Conservation (phyloP, 2,888 invertebrate genomes). For the Aelia acuminata region DNA sequence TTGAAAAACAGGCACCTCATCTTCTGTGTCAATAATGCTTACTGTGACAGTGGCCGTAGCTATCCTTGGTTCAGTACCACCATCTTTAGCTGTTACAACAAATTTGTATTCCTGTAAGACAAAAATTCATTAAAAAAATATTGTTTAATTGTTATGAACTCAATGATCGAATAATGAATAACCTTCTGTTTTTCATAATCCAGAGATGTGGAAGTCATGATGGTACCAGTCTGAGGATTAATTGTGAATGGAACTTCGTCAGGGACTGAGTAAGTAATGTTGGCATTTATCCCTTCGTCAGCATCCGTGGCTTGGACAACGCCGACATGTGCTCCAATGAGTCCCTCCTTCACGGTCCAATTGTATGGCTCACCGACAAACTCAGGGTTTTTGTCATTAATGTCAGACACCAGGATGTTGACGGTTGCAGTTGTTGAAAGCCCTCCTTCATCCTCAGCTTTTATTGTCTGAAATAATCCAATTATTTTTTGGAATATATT, state of each 20-base stretch:
- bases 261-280: conserved; percentile 85
- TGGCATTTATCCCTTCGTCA: conserved; percentile 88
- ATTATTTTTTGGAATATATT: background rate
- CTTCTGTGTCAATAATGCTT: conserved; percentile 83
- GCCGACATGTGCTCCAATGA: conserved; percentile 76
- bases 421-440: conserved; percentile 86
- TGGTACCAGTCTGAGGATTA: conserved; percentile 84
- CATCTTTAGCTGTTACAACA: conserved; percentile 90
- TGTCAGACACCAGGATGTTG: conserved; percentile 90
- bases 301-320: conserved; percentile 87
- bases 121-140: background rate
- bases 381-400: conserved; percentile 92
- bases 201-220: conserved; percentile 80
- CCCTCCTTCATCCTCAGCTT: conserved; percentile 89
- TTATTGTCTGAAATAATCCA: conserved; percentile 76
- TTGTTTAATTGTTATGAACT: background rate
- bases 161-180: conserved; percentile 44
- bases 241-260: conserved; percentile 84
- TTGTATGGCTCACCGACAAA: conserved; percentile 86
- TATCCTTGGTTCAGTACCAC: conserved; percentile 86
- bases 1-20: conserved; percentile 85
- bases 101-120: conserved; percentile 79
- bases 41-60: conserved; percentile 91
- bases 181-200: conserved; percentile 89
- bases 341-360: conserved; percentile 86